Conservation (phyloP, 2,888 invertebrate species). For the Hypercompe scribonia region DNA sequence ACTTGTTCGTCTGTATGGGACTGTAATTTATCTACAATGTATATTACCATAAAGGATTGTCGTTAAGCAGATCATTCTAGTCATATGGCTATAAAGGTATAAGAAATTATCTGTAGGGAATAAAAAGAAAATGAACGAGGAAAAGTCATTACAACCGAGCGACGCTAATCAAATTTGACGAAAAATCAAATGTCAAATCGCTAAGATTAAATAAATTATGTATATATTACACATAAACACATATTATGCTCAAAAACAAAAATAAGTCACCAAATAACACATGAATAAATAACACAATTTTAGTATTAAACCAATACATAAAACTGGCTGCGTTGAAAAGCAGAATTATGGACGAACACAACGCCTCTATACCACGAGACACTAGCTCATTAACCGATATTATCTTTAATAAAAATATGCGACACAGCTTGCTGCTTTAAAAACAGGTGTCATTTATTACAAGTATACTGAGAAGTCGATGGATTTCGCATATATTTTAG, state of each 20-base stretch:
- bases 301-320: constrained; percentile 41
- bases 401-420: not conserved
- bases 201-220: not conserved
- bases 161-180: no score
- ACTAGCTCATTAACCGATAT: not conserved
- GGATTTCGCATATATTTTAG: constrained; percentile 9
- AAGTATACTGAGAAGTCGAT: not conserved
- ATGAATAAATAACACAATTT: constrained; percentile 25
- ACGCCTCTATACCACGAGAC: not conserved
- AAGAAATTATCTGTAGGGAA: no score
- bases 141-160: no score
- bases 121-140: no score
- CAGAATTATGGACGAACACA: constrained; percentile 20
- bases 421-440: not conserved
- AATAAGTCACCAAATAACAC: constrained; percentile 1
- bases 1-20: no score
- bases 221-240: not conserved
- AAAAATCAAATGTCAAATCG: not conserved
- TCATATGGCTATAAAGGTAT: no score
- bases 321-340: constrained; percentile 32
- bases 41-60: no score
- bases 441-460: not conserved
- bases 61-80: no score
- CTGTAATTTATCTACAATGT: no score
- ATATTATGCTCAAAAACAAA: not conserved